Base-by-base conservation (phyloP, 1,140 invertebrate genomes). In the Drosophila pectinifera region DNA sequence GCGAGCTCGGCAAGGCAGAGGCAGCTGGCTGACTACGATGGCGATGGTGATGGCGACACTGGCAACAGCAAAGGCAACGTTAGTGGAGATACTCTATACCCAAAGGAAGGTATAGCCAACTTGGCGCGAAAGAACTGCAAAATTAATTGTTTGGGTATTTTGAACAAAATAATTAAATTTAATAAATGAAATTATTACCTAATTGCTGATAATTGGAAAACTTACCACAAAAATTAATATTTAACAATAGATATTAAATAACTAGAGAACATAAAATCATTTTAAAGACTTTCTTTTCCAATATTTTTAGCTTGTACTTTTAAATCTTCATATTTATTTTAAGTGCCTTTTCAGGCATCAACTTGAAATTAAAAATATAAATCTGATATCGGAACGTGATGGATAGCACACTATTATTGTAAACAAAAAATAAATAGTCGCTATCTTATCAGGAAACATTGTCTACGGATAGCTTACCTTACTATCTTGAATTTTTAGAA, bases 21-120 rank as follows among this genome's bases (percentile, higher is more conserved):
- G 75, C 80, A 76, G 72, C 78, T 78, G 74, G 75, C 82, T 78
- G 69, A 74, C 75, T 56, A 77, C 73, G 54, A 75, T 67, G 72
- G 72, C 55, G 73, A 77, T 77, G 73, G 73, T 64, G 72, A 76
- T 75, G 73, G 73, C 73, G 54, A 77, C 74, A 69, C 63, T 68
- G 74, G 56, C 73, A 73, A 86, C 73, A 80, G 84, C 83, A 80
- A 83, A 79, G 81, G 83, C 83, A 89, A 88, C 84, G 80, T 88
- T 73, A 88, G 78, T 83, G 51, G 43, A n/a, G n/a, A 58, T 56
- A 65, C 73, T 4, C 61, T 75, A 39, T 8, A 4, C 0, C 6
- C n/a, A 49, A 14, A 14, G 28, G 31, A 26, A 36, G 10, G 36
- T 48, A 11, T n/a, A 1, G 10, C 13, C 5, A 6, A 41, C 16